phyloP scores from a whole-genome alignment of 2,797 vertebrate genomes.

The Artibeus lituratus region DNA sequence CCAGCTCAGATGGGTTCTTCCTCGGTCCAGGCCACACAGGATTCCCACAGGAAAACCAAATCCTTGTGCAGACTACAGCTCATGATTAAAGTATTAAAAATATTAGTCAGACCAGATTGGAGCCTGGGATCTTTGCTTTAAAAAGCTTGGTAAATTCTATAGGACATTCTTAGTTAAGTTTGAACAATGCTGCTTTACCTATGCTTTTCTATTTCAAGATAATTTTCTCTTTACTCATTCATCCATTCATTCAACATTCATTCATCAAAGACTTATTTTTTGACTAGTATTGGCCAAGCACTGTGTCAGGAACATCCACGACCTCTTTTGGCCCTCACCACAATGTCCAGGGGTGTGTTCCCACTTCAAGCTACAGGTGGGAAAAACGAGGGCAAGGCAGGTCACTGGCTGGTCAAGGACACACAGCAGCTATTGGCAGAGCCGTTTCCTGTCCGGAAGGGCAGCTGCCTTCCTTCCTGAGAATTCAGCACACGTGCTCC shows the following conservation, averaged over 20 bases:
- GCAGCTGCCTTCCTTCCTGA: not conserved
- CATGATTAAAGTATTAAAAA: not conserved
- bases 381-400: not conserved
- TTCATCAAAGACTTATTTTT: not conserved
- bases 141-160: not conserved
- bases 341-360: not conserved
- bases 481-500: accelerated
- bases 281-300: not conserved
- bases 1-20: not conserved
- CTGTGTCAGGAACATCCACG: not conserved
- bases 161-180: not conserved
- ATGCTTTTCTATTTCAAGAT: not conserved
- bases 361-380: not conserved
- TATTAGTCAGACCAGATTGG: not conserved
- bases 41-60: not conserved
- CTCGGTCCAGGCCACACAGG: not conserved
- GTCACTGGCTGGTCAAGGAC: not conserved
- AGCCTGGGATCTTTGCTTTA: not conserved
- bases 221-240: not conserved
- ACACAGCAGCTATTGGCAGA: too few species aligned
- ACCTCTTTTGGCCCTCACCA: not conserved
- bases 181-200: not conserved
- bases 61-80: not conserved
- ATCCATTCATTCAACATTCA: not conserved
- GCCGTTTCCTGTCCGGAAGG: not conserved